Conservation (phyloP, 2,888 invertebrate genomes). For the Corythucha ciliata region DNA sequence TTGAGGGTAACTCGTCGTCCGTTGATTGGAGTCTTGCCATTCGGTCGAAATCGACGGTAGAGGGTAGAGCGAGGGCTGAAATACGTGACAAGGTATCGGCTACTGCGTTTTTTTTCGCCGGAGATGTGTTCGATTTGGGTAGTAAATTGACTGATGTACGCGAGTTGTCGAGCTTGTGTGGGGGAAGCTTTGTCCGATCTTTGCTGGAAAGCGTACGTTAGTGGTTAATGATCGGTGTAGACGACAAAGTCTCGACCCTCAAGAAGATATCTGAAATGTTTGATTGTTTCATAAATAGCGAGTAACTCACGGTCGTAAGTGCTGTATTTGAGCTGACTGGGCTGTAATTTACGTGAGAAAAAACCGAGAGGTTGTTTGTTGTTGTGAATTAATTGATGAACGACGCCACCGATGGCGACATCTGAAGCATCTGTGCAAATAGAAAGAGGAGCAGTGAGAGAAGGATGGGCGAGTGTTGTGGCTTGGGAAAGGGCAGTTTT, state of each 20-base stretch:
- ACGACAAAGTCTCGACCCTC: constrained; percentile 8
- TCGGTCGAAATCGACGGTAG: no score
- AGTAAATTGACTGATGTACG: constrained; percentile 38
- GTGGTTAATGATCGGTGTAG: constrained; percentile 16
- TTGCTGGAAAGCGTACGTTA: constrained; percentile 17
- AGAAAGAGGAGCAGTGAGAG: constrained; percentile 34
- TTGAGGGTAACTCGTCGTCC: not conserved
- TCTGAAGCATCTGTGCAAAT: constrained; percentile 14
- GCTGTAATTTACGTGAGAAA: constrained; percentile 30
- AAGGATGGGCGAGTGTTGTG: constrained; percentile 40
- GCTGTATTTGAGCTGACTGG: constrained; percentile 39
- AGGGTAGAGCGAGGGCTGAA: no score
- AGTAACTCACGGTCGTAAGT: constrained; percentile 31
- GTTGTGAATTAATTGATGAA: constrained; percentile 17
- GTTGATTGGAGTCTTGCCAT: not conserved
- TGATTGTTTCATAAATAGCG: constrained; percentile 39
- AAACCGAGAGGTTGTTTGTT: constrained; percentile 30
- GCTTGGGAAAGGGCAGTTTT: constrained; percentile 38
- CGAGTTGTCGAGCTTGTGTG: constrained; percentile 38
- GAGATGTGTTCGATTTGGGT: constrained; percentile 39
- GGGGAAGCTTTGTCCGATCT: constrained; percentile 38
- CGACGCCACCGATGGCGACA: constrained; percentile 10
- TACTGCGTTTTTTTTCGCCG: constrained; percentile 39
- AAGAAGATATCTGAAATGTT: constrained; percentile 17
- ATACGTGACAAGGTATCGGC: constrained; percentile 39